These are phyloP conservation scores for Sebastes oblongus DNA, from an alignment of 2,797 vertebrate genomes.

Conservation along the genomic window DNA sequence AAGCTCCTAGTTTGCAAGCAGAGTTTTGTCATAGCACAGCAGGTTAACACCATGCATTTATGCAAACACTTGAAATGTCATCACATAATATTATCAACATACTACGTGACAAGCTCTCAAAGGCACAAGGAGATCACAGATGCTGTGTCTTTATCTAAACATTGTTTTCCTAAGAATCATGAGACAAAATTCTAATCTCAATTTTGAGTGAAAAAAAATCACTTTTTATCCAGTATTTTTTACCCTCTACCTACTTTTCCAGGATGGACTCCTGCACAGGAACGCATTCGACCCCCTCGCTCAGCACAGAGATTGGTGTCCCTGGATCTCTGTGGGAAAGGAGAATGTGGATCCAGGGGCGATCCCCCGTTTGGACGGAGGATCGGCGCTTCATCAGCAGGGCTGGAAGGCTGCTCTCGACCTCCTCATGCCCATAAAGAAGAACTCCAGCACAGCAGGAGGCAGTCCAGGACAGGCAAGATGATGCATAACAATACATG, in stretches of 20 bases:
- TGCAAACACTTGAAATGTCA: background rate
- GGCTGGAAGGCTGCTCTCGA: slow-evolving; percentile 89
- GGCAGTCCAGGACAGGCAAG: slow-evolving; percentile 82
- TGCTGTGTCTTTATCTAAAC: background rate
- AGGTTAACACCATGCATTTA: background rate
- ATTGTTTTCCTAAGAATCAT: background rate
- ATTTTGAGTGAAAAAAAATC: too few species aligned
- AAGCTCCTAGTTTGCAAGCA: background rate
- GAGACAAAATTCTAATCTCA: background rate
- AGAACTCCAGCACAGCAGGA: slow-evolving; percentile 63
- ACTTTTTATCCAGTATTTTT: too few species aligned
- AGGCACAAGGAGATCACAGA: background rate
- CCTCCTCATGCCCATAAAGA: slow-evolving; percentile 84
- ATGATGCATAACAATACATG: background rate
- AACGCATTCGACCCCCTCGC: slow-evolving; percentile 88
- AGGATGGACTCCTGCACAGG: slow-evolving; percentile 83
- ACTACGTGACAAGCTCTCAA: background rate
- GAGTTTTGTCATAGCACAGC: background rate
- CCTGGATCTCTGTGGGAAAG: slow-evolving; percentile 86
- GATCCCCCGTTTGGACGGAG: slow-evolving; percentile 15
- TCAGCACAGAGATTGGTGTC: slow-evolving; percentile 97
- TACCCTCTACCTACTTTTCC: background rate
- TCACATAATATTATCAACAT: background rate
- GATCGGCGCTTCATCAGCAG: slow-evolving; percentile 62
- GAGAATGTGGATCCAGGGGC: slow-evolving; percentile 61